Conservation (phyloP, 2,888 invertebrate genomes). For the Bhutanitis thaidina region DNA sequence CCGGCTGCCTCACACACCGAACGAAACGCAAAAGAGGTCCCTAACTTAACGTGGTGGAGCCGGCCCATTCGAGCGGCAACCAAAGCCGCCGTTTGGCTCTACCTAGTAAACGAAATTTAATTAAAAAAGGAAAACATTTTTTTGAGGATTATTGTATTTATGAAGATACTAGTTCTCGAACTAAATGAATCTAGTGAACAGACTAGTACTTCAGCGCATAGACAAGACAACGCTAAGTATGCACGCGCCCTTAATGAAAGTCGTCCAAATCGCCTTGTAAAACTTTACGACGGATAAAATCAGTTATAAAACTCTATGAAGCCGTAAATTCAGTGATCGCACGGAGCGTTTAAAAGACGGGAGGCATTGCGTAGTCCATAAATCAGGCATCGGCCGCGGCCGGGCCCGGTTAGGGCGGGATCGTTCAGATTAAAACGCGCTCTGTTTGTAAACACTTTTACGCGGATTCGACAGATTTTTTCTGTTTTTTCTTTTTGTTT, state of each 20-base stretch:
- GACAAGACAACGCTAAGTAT: slow-evolving; percentile 20
- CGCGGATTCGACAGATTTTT: slow-evolving; percentile 57
- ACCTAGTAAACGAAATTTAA: too few relatives aligned
- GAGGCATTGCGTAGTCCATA: slow-evolving; percentile 66
- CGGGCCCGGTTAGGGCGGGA: slow-evolving; percentile 52
- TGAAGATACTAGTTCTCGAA: too few relatives aligned
- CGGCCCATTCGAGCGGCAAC: too few relatives aligned
- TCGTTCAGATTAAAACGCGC: slow-evolving; percentile 66
- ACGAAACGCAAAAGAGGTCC: too few relatives aligned
- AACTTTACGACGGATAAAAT: slow-evolving; percentile 75
- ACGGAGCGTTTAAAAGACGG: slow-evolving; percentile 55
- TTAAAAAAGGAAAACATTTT: too few relatives aligned
- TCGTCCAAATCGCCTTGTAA: slow-evolving; percentile 60
- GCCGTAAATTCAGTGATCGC: slow-evolving; percentile 62
- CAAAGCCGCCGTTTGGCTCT: too few relatives aligned
- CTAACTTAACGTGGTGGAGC: too few relatives aligned
- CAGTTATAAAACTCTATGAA: slow-evolving; percentile 73
- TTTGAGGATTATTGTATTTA: too few relatives aligned
- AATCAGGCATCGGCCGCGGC: slow-evolving; percentile 63
- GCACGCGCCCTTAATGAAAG: slow-evolving; percentile 49
- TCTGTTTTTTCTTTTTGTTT: slow-evolving; percentile 24
- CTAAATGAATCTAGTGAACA: too few relatives aligned
- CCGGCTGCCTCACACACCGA: too few relatives aligned
- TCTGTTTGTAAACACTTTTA: slow-evolving; percentile 74
- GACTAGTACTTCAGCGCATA: too few relatives aligned